These are phyloP conservation scores for Acholoe squamosa DNA, from an alignment of 2,888 invertebrate species.

Conservation along the genomic window DNA sequence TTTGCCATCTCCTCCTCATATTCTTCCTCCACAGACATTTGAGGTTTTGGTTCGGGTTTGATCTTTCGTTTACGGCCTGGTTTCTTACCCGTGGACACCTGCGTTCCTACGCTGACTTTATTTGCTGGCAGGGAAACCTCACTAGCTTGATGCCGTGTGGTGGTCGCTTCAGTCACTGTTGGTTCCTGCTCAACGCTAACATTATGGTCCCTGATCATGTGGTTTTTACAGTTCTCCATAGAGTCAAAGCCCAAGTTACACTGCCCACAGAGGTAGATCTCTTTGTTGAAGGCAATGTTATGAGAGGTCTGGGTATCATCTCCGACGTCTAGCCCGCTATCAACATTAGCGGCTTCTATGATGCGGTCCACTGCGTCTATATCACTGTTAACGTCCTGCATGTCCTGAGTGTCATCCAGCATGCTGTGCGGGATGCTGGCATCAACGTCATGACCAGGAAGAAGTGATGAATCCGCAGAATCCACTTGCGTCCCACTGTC, in stretches of 20 bases:
- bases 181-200: slow-evolving; percentile 53
- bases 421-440: neutral
- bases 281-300: slow-evolving; percentile 63
- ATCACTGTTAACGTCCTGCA: neutral
- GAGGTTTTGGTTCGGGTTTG: slow-evolving; percentile 63
- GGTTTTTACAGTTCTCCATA: slow-evolving; percentile 81
- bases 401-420: neutral
- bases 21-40: slow-evolving; percentile 67
- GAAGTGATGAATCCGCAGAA: neutral
- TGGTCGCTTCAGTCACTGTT: neutral
- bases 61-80: slow-evolving; percentile 73
- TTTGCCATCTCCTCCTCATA: slow-evolving; percentile 24
- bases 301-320: neutral
- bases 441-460: too few species aligned
- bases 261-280: slow-evolving; percentile 82
- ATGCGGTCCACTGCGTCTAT: neutral
- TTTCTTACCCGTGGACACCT: slow-evolving; percentile 72
- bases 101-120: slow-evolving; percentile 77
- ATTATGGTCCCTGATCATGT: slow-evolving; percentile 79
- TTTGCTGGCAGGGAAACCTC: neutral
- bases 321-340: neutral
- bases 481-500: neutral
- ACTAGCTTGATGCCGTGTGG: neutral
- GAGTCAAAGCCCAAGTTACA: slow-evolving; percentile 80
- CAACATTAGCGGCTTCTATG: neutral